phyloP scores from a whole-genome alignment of 64 coral and sea anemone species.

The Montipora capricornis region DNA sequence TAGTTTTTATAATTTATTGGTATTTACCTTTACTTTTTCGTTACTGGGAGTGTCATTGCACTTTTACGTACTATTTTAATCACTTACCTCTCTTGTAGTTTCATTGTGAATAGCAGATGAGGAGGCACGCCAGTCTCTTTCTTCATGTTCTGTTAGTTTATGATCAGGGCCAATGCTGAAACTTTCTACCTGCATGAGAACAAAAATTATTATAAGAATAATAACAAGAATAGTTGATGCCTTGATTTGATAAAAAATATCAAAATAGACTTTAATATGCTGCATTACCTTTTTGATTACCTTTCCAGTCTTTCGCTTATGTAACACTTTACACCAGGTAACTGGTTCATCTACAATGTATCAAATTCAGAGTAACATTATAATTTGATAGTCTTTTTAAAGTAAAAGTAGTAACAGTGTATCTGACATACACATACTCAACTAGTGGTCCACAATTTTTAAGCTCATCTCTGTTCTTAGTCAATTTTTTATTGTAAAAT shows the following conservation, averaged over 20 bases:
- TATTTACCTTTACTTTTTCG: too few species aligned
- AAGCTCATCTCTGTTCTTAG: too few species aligned
- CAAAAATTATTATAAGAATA: not conserved
- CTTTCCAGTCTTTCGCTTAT: slow-evolving; percentile 74
- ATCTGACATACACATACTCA: too few species aligned
- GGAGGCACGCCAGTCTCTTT: slow-evolving; percentile 67
- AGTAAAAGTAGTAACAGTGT: too few species aligned
- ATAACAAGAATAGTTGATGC: not conserved
- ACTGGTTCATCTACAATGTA: slow-evolving; percentile 31
- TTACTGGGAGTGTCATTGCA: too few species aligned
- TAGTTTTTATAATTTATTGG: too few species aligned
- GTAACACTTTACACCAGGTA: slow-evolving; percentile 51
- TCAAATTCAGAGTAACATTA: too few species aligned
- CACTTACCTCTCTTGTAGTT: slow-evolving; percentile 4
- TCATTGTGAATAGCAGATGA: not conserved
- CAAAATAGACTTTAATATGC: too few species aligned
- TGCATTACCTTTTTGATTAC: slow-evolving; percentile 62
- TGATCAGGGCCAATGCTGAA: slow-evolving; percentile 46
- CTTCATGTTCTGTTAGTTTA: slow-evolving; percentile 71
- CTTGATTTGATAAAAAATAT: too few species aligned
- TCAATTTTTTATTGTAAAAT: too few species aligned
- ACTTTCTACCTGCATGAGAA: slow-evolving; percentile 49
- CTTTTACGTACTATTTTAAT: not conserved
- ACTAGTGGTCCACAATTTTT: too few species aligned
- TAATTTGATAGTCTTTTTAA: too few species aligned